Percentiles rank a stretch among this genome's conserved stretches.
These are phyloP conservation scores for Dendrolimus pini DNA, from an alignment of 2,888 invertebrate genomes.

Conservation along the genomic window DNA sequence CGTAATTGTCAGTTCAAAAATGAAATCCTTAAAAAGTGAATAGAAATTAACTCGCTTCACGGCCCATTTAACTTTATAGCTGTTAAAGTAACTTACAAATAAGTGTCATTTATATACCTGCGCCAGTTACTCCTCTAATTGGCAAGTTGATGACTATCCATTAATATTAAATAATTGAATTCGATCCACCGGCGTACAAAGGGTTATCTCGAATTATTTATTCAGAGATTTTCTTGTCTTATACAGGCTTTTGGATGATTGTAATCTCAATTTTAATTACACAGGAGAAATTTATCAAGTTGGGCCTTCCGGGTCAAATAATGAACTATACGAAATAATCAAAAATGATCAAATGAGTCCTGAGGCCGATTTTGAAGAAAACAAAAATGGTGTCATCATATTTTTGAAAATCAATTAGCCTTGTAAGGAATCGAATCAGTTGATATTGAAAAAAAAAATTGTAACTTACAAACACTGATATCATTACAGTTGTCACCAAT, in stretches of 20 bases:
- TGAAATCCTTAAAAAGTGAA: not conserved
- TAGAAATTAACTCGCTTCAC: not conserved
- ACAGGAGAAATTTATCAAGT: too few relatives aligned
- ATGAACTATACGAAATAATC: too few relatives aligned
- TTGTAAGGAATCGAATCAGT: too few relatives aligned
- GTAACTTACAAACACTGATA: too few relatives aligned
- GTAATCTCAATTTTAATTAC: too few relatives aligned
- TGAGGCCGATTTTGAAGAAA: too few relatives aligned
- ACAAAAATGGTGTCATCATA: too few relatives aligned
- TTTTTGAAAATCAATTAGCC: too few relatives aligned
- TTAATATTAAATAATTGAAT: conserved; percentile 23
- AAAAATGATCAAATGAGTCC: too few relatives aligned
- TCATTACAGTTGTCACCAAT: too few relatives aligned
- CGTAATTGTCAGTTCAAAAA: not conserved
- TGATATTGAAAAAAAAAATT: too few relatives aligned
- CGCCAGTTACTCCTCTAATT: conserved; percentile 20
- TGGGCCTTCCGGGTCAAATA: too few relatives aligned
- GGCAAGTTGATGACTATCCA: conserved; percentile 23
- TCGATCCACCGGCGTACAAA: not conserved
- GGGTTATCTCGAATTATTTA: not conserved
- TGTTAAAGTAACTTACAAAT: conserved; percentile 16
- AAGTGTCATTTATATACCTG: conserved; percentile 18
- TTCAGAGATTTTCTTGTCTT: not conserved
- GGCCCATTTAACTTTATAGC: conserved; percentile 17
- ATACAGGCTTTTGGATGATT: not conserved